phyloP scores from a whole-genome alignment of 1,140 invertebrate species.

The Lasioglossum albipes region DNA sequence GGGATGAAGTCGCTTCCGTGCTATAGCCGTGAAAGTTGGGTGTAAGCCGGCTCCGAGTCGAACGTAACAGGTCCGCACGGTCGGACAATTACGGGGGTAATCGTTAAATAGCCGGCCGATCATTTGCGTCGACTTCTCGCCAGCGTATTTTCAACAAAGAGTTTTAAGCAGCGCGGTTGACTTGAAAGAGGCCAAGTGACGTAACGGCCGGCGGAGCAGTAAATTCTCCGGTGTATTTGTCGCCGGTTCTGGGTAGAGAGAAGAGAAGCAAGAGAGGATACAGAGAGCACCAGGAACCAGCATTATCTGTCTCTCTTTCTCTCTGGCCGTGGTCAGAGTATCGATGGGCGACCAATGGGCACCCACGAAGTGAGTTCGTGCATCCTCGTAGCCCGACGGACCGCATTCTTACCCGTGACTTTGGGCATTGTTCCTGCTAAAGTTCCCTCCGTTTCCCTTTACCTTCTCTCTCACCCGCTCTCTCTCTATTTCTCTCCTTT shows the following conservation, averaged over 20 bases:
- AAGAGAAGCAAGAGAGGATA: not conserved
- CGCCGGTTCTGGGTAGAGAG: conserved; percentile 45
- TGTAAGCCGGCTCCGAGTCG: not conserved
- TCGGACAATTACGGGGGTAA: conserved; percentile 1
- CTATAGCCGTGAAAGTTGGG: not conserved
- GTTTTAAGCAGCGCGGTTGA: conserved; percentile 14
- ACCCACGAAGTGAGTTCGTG: conserved; percentile 52
- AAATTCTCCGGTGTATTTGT: conserved; percentile 77
- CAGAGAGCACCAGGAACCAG: too few relatives aligned
- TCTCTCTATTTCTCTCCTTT: not conserved
- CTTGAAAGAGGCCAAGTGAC: conserved; percentile 61
- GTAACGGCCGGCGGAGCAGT: conserved; percentile 65
- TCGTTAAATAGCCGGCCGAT: not conserved
- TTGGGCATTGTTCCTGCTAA: conserved; percentile 77
- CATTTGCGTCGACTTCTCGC: conserved; percentile 4
- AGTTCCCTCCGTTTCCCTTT: conserved; percentile 38
- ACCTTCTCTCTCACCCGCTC: not conserved
- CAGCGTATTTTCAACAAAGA: conserved; percentile 32
- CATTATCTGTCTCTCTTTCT: conserved; percentile 29
- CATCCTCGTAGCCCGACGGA: conserved; percentile 74
- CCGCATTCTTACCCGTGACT: conserved; percentile 79
- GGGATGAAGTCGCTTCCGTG: not conserved
- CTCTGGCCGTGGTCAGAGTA: conserved; percentile 39
- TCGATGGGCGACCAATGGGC: conserved; percentile 51
- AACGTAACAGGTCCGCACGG: not conserved